Evolutionary conservation across 2,888 invertebrate species (phyloP), one percentile per base, ranked within the genome.

Genomic region (Acrobasis suavella): DNA sequence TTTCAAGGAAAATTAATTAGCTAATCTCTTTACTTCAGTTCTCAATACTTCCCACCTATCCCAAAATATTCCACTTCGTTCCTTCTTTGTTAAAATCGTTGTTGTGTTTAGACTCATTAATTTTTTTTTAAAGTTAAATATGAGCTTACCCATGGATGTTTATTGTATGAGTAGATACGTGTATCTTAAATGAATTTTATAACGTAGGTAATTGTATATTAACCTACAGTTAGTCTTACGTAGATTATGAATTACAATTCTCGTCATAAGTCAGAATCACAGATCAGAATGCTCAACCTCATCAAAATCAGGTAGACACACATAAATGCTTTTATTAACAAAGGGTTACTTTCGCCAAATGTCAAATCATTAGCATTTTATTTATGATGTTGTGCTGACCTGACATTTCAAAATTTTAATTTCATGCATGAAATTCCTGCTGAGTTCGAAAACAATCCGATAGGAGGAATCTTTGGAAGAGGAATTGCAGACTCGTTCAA

Each of bases 321-420:
- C 46, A 46, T n/a, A 42, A 10, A 46, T 46, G 46, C n/a, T 46
- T n/a, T 46, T 46, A 46, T n/a, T 46, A n/a, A 46, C 46, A 46
- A n/a, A n/a, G 46, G n/a, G n/a, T n/a, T 46, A 14, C 46, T n/a
- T 46, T 46, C 46, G n/a, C n/a, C 46, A 37, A 52, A 52, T 32
- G 32, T 52, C 22, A 12, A 14, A n/a, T 54, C 3, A 38, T 54
- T 54, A 54, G 38, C 54, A 54, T 54, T 38, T 38, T n/a, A n/a
- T 32, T n/a, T 38, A 37, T 22, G 46, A 56, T 14, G 3, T 22
- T 22, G 22, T 22, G 42, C 22, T 56, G 17, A 42, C 17, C 14
- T 56, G 56, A 56, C 56, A 42, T 56, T 56, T 56, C 5, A 14
- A 56, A 39, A 32, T 32, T 32, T 32, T 7, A 32, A 7, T 32